Evolutionary conservation across 1,140 invertebrate genomes (phyloP).

Genomic region (Bacillus rossius): DNA sequence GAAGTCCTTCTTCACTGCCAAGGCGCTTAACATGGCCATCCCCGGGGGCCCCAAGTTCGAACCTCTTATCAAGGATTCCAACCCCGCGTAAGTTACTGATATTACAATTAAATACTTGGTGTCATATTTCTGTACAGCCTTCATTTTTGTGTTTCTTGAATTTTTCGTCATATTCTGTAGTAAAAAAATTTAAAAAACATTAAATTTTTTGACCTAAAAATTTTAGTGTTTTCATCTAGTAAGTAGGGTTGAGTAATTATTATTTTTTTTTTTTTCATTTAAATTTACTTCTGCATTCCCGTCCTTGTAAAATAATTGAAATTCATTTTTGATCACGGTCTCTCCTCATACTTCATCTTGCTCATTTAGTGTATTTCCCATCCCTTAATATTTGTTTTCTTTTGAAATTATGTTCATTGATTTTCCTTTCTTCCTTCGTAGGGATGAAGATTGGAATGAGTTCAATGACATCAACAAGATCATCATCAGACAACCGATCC

Average conservation of each 20-base stretch:
- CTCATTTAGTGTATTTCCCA: no score
- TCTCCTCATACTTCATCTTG: no score
- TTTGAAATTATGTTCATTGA: background rate
- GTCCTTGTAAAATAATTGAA: no score
- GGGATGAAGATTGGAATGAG: slow-evolving; percentile 99
- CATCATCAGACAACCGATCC: slow-evolving; percentile 96
- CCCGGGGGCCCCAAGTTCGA: slow-evolving; percentile 99
- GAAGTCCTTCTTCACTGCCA: slow-evolving; percentile 99
- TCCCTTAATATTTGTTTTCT: background rate
- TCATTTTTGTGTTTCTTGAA: slow-evolving; percentile 5
- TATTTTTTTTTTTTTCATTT: no score
- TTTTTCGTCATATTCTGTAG: no score
- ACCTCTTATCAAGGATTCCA: slow-evolving; percentile 96
- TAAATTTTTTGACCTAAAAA: no score
- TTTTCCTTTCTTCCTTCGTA: slow-evolving; percentile 31
- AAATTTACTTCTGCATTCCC: no score
- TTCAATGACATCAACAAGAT: slow-evolving; percentile 99
- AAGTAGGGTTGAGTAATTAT: no score
- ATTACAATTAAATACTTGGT: background rate
- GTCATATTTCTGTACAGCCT: no score
- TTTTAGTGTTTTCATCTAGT: no score
- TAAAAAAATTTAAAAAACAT: no score
- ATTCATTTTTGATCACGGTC: no score
- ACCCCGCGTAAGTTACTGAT: slow-evolving; percentile 64
- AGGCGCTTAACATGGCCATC: slow-evolving; percentile 99